These are phyloP conservation scores for Antennarius maculatus DNA, from an alignment of 2,797 vertebrate species.

Conservation along the genomic window DNA sequence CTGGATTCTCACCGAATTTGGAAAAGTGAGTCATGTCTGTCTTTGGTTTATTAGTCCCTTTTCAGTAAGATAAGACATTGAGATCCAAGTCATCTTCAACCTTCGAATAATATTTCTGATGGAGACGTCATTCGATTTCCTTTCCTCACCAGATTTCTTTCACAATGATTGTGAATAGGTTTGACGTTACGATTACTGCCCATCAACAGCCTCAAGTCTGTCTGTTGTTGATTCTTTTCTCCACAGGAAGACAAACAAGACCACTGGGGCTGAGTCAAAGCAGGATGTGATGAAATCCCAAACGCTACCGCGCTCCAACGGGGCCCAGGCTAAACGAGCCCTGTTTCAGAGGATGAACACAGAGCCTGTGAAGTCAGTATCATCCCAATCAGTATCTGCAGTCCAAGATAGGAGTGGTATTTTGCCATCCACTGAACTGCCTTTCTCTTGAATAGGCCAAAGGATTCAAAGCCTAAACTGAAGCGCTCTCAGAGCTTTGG, in stretches of 20 bases:
- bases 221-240: not conserved
- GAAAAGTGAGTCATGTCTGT: conserved; percentile 63
- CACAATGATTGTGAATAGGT: too few species aligned
- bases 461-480: conserved; percentile 87
- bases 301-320: conserved; percentile 81
- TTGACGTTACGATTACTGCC: too few species aligned
- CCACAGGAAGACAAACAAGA: conserved; percentile 56
- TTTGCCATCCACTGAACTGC: not conserved
- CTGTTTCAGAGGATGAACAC: conserved; percentile 90
- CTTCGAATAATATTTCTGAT: too few species aligned
- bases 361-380: conserved; percentile 80
- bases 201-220: not conserved
- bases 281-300: conserved; percentile 85
- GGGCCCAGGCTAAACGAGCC: conserved; percentile 86
- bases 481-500: conserved; percentile 93
- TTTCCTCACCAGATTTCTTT: too few species aligned
- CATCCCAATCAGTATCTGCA: not conserved
- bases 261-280: conserved; percentile 72
- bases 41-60: too few species aligned
- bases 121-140: too few species aligned
- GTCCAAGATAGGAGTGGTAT: rapidly evolving
- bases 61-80: too few species aligned
- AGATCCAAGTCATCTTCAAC: too few species aligned
- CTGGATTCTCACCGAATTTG: conserved; percentile 68
- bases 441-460: conserved; percentile 47